A percentile compares a stretch with the other conserved stretches of the same genome.
phyloP scores from a whole-genome alignment of 2,797 vertebrate species.

The Sebastes hubbsi region DNA sequence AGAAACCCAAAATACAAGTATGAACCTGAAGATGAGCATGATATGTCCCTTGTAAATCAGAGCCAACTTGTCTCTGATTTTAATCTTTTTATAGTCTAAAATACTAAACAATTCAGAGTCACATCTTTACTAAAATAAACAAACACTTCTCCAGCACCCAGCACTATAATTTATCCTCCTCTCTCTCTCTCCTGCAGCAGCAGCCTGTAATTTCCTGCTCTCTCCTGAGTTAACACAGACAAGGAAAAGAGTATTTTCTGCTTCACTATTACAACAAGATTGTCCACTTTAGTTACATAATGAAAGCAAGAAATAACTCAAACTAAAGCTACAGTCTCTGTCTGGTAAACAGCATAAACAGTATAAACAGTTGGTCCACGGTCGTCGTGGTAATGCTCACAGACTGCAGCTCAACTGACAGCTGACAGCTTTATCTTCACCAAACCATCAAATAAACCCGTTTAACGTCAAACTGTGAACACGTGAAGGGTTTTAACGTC shows the following conservation, averaged over 20 bases:
- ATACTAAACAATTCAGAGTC: conserved; percentile 9
- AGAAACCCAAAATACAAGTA: no score
- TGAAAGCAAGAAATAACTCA: conserved; percentile 25
- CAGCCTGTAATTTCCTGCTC: conserved; percentile 51
- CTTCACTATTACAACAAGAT: conserved; percentile 8
- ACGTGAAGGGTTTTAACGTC: background rate
- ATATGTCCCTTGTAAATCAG: background rate
- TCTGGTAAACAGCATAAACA: background rate
- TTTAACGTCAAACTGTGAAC: fast-evolving
- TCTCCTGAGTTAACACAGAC: conserved; percentile 22
- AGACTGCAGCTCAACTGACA: conserved; percentile 45
- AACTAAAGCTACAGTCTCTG: background rate
- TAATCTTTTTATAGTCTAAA: conserved; percentile 1
- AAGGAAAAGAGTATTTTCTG: background rate
- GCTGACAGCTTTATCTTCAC: conserved; percentile 33
- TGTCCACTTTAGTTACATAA: conserved; percentile 52
- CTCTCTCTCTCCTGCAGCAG: conserved; percentile 12
- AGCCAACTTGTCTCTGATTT: background rate
- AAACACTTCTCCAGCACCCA: conserved; percentile 52
- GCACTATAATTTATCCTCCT: conserved; percentile 52
- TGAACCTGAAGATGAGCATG: no score
- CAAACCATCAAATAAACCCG: background rate
- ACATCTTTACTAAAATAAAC: conserved; percentile 29
- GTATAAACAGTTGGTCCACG: background rate
- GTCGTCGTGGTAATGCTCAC: conserved; percentile 21